Conservation (phyloP, 2,113 vertebrate species). For the Probosciger aterrimus region DNA sequence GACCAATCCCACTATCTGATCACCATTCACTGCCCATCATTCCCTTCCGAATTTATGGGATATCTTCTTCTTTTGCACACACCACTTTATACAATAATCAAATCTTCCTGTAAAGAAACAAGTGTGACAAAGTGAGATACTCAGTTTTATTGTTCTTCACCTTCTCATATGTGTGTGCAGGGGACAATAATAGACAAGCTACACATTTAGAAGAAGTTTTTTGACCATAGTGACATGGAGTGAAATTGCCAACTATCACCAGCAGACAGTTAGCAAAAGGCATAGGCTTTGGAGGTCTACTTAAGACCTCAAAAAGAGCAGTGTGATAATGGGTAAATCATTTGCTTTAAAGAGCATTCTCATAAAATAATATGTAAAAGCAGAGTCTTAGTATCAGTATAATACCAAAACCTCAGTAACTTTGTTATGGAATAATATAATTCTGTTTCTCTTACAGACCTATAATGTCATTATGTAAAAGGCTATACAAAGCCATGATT, state of each 20-base stretch:
- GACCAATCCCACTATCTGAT: not conserved
- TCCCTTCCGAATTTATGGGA: not conserved
- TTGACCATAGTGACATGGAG: not conserved
- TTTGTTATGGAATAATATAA: constrained; percentile 14
- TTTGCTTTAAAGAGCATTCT: not conserved
- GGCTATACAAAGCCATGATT: constrained; percentile 29
- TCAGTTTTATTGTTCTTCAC: not conserved
- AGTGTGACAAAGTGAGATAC: not conserved
- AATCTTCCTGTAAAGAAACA: not conserved
- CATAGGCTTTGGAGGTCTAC: not conserved
- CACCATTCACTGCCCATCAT: not conserved
- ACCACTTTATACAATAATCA: not conserved
- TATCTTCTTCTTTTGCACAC: not conserved
- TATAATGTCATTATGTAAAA: constrained; percentile 42
- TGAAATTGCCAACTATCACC: not conserved
- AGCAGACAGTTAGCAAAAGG: not conserved
- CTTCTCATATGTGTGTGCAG: not conserved
- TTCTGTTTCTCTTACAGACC: constrained; percentile 22
- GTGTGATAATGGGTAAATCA: not conserved
- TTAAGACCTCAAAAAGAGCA: not conserved
- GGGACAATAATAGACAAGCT: not conserved
- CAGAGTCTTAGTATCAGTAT: not conserved
- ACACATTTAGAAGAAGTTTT: not conserved
- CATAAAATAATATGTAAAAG: constrained; percentile 9
- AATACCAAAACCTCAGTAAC: constrained; percentile 31